phyloP scores from a whole-genome alignment of 2,888 invertebrate species.

The Microlaimidae sp. region DNA sequence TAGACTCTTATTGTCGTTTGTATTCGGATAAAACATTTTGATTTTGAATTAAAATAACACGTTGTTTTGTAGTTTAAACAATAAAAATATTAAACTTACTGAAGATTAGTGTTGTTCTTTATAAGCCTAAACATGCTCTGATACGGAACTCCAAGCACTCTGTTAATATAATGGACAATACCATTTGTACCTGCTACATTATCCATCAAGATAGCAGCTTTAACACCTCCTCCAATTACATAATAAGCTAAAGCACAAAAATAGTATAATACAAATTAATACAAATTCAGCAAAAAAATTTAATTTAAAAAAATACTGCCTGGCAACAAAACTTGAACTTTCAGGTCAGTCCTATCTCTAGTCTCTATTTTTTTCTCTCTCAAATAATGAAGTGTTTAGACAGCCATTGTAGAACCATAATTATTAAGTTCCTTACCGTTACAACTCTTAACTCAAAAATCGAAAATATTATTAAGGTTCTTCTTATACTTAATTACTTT shows the following conservation, averaged over 20 bases:
- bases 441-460: too few relatives aligned
- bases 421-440: too few relatives aligned
- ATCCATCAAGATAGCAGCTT: slow-evolving; percentile 30
- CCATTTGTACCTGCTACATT: slow-evolving; percentile 35
- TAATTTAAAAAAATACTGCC: neutral
- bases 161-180: slow-evolving; percentile 35
- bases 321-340: neutral
- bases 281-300: too few relatives aligned
- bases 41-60: too few relatives aligned
- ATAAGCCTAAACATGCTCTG: slow-evolving; percentile 26
- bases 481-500: too few relatives aligned
- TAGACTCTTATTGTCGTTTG: too few relatives aligned
- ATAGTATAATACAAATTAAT: too few relatives aligned
- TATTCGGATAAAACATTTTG: too few relatives aligned
- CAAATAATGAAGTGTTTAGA: too few relatives aligned
- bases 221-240: slow-evolving; percentile 34
- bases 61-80: neutral
- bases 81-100: slow-evolving; percentile 6
- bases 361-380: too few relatives aligned
- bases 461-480: too few relatives aligned
- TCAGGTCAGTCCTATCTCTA: too few relatives aligned
- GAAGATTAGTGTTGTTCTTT: slow-evolving; percentile 24
- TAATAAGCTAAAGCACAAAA: slow-evolving; percentile 31
- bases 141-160: slow-evolving; percentile 35
- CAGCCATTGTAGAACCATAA: neutral